These are phyloP conservation scores for Panagrolaimus sp. DNA, from an alignment of 1,140 invertebrate species.

Conservation along the genomic window DNA sequence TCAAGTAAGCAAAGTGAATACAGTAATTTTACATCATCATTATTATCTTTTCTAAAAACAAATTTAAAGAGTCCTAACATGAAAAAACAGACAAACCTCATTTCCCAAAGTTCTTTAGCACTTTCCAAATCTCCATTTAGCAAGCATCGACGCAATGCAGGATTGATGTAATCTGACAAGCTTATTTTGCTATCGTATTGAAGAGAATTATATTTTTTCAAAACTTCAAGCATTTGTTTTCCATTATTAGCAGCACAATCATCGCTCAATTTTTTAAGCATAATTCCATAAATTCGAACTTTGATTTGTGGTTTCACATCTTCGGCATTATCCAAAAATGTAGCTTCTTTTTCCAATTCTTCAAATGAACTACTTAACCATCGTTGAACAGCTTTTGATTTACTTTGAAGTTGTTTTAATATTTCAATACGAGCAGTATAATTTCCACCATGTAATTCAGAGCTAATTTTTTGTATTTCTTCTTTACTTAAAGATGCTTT, in stretches of 20 bases:
- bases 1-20: constrained; percentile 9
- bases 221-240: neutral
- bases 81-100: neutral
- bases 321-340: neutral
- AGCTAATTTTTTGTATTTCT: neutral
- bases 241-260: neutral
- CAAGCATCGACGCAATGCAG: neutral
- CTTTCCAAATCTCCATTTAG: neutral
- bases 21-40: neutral
- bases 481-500: neutral
- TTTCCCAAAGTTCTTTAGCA: neutral
- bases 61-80: neutral
- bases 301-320: neutral
- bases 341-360: neutral
- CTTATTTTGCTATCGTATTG: neutral
- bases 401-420: constrained; percentile 3
- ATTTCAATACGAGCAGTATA: neutral
- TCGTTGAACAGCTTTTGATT: neutral
- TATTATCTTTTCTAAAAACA: neutral
- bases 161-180: neutral
- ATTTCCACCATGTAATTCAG: neutral
- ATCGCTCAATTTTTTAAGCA: neutral
- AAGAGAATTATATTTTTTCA: neutral
- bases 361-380: neutral
- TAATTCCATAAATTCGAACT: neutral